These are phyloP conservation scores for Rynchops niger DNA, from an alignment of 2,113 vertebrate species.

Conservation along the genomic window DNA sequence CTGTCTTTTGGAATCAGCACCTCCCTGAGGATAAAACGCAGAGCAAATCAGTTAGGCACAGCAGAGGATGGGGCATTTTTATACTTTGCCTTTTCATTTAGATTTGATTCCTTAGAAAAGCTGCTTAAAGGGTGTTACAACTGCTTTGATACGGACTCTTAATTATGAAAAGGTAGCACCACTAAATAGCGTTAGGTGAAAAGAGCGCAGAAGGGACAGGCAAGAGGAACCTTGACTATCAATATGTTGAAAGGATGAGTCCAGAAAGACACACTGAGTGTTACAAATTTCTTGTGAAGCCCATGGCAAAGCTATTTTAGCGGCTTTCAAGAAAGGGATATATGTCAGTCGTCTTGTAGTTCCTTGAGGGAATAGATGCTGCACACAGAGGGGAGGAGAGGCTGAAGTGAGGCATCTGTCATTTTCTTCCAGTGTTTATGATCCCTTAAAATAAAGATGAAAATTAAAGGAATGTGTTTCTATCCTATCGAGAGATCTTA, in stretches of 20 bases:
- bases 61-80: constrained; percentile 46
- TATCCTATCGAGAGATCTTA: neutral
- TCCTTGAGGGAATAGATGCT: constrained; percentile 50
- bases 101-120: constrained; percentile 63
- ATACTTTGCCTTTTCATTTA: constrained; percentile 56
- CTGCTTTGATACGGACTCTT: constrained; percentile 63
- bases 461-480: constrained; percentile 12
- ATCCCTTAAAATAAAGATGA: constrained; percentile 31
- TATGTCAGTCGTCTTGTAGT: constrained; percentile 8
- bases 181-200: constrained; percentile 59
- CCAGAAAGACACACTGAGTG: constrained; percentile 1
- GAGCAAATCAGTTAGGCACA: constrained; percentile 69
- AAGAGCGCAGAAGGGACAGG: neutral
- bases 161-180: constrained; percentile 66
- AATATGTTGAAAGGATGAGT: neutral
- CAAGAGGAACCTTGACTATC: neutral
- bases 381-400: constrained; percentile 30
- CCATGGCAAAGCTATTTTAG: constrained; percentile 67
- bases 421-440: constrained; percentile 14
- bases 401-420: constrained; percentile 33
- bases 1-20: constrained; percentile 10
- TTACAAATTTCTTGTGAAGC: constrained; percentile 57
- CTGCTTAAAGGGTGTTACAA: constrained; percentile 65
- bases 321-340: constrained; percentile 23
- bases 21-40: constrained; percentile 61